Evolutionary conservation across 2,888 invertebrate genomes (phyloP).

Genomic region (Caenorhabditis angaria): DNA sequence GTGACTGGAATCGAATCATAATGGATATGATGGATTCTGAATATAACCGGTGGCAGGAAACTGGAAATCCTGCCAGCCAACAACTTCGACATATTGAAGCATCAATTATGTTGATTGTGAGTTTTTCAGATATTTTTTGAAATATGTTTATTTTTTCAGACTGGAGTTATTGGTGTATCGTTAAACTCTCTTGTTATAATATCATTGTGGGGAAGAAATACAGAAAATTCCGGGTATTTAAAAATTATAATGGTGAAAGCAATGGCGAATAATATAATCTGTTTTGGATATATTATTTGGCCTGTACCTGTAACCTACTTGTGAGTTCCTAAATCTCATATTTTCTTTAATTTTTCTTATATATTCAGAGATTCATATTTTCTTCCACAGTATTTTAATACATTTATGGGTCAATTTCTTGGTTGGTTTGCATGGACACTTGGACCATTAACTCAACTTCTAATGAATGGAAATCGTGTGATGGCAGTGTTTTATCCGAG

Average conservation of each 20-base stretch:
- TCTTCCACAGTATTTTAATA: conserved; percentile 22
- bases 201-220: conserved; percentile 19
- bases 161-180: conserved; percentile 13
- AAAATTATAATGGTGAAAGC: conserved; percentile 29
- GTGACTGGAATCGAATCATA: too few species aligned
- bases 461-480: not conserved
- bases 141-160: conserved; percentile 11
- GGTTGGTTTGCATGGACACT: conserved; percentile 36
- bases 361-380: conserved; percentile 27
- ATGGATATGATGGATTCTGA: too few species aligned
- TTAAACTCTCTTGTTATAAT: conserved; percentile 14
- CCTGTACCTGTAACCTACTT: conserved; percentile 25
- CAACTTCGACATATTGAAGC: not conserved
- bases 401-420: conserved; percentile 24
- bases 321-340: too few species aligned
- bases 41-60: not conserved
- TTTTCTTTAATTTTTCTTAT: too few species aligned
- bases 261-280: conserved; percentile 30
- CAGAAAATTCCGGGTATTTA: conserved; percentile 23
- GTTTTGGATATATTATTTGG: conserved; percentile 23
- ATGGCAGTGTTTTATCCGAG: not conserved
- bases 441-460: not conserved
- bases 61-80: not conserved
- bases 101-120: not conserved
- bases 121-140: not conserved